Base-by-base conservation (phyloP, 2,113 vertebrate genomes). In the Rynchops niger region DNA sequence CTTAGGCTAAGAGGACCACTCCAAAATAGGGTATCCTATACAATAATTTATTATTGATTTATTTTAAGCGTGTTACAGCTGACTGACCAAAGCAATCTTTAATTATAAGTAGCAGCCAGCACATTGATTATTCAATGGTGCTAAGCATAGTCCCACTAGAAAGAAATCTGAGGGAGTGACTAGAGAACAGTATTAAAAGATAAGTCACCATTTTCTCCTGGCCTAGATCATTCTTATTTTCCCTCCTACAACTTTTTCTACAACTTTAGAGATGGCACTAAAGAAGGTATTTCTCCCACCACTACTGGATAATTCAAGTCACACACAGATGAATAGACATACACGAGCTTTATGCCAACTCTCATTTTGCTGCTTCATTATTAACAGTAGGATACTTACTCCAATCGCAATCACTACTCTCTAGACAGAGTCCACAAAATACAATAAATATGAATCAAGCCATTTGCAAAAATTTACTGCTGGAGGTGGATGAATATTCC, bases 361-460 rank as follows among this genome's bases (percentile, higher is more conserved):
- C 52, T 93, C 29, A 63, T 86, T 93, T 95, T 87, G 19, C 45
- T 47, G 7, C 36, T 85, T 91, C 58, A 36, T 91, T 87, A 91
- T 86, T 92, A 92, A 84, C 36, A 79, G 55, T 21, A 72, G 21
- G 53, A 58, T 66, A 58, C 62, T 94, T 93, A 53, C 47, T 95
- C 66, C 85, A 80, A 95, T 91, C 71, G 70, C 86, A 82, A 34
- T 80, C 52, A 14, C 72, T 72, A 66, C 45, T 89, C 72, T 91
- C 67, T 61, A 69, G 69, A 67, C 29, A 77, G 66, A 62, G 23
- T 67, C 56, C 65, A 50, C 22, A 91, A 76, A 95, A 88, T 66
- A 86, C 61, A 94, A 91, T 69, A 95, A 88, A 87, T 95, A 95
- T 88, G 55, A 96, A 93, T 73, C 74, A 82, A 91, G 12, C 18